Evolutionary conservation across 1,140 invertebrate species (phyloP), one percentile per base, ranked within the genome.

Genomic region (Adelges cooleyi): DNA sequence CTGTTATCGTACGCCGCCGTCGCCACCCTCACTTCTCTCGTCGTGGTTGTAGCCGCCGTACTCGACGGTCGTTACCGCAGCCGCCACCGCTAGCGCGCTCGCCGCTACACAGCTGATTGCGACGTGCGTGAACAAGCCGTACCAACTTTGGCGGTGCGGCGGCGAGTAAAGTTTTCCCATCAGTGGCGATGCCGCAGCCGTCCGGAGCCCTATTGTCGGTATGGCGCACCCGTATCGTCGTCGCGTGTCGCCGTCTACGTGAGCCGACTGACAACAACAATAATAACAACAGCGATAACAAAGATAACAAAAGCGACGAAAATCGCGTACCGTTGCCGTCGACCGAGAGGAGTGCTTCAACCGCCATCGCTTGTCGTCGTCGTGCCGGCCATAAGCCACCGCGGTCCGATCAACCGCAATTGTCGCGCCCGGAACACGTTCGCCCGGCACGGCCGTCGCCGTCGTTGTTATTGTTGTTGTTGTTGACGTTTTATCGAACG

Each of bases 111-210:
- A 17, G 20, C 56, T 20, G 29, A 62, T 11, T 5, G n/a, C 40
- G 40, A 6, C 53, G 40, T 40, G 15, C 25, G 53, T 25, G 22
- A 15, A 27, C 40, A 18, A 27, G 22, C 40, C 54, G 42, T 62
- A 33, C 56, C 56, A 62, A 62, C 56, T 33, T 62, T 22, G 11
- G 38, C 38, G 33, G 22, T 25, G 42, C 42, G 56, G 42, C 25
- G 25, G 56, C 25, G 33, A 25, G 38, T 48, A 46, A n/a, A 11
- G 29, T 20, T 59, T 59, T 59, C 23, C 56, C 56, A 25, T 62
- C 56, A 62, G 56, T 62, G 42, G 56, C 56, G 56, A 46, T 46
- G 42, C 42, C 42, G 56, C 42, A 62, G 42, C 56, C 56, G 56
- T 62, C n/a, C 56, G 42, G 42, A 48, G 42, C 56, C 46, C 33